Evolutionary conservation across 1,140 invertebrate genomes (phyloP).

Genomic region (Littorina saxatilis): DNA sequence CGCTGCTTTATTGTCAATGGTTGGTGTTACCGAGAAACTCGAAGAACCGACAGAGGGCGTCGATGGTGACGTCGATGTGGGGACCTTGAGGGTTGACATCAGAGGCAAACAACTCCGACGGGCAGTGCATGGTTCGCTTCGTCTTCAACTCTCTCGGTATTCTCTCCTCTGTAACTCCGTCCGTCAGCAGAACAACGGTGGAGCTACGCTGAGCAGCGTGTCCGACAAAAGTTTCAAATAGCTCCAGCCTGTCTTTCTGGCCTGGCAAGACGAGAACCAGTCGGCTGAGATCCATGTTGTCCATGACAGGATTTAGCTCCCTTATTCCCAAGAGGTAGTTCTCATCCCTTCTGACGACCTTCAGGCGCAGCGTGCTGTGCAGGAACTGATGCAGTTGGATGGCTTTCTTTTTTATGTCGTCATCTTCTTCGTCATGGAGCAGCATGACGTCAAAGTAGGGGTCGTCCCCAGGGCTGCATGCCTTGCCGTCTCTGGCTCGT

Average conservation of each 20-base stretch:
- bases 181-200: conserved; percentile 6
- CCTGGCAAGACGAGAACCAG: background rate
- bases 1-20: too few species aligned
- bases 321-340: background rate
- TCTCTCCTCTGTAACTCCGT: background rate
- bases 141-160: background rate
- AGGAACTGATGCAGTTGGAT: background rate
- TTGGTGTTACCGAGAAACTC: background rate
- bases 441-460: background rate
- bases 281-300: background rate
- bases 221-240: background rate
- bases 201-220: background rate
- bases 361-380: background rate
- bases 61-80: background rate
- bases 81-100: background rate
- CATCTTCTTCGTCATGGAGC: conserved; percentile 8
- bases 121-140: background rate
- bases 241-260: background rate
- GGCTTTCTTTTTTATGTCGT: conserved; percentile 12
- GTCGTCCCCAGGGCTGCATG: too few species aligned
- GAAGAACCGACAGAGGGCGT: background rate
- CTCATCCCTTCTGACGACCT: conserved; percentile 1
- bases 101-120: background rate
- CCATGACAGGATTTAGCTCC: background rate
- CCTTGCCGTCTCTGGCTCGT: too few species aligned